Evolutionary conservation across 1,140 invertebrate genomes (phyloP).

Genomic region (Dendroctonus ponderosae): DNA sequence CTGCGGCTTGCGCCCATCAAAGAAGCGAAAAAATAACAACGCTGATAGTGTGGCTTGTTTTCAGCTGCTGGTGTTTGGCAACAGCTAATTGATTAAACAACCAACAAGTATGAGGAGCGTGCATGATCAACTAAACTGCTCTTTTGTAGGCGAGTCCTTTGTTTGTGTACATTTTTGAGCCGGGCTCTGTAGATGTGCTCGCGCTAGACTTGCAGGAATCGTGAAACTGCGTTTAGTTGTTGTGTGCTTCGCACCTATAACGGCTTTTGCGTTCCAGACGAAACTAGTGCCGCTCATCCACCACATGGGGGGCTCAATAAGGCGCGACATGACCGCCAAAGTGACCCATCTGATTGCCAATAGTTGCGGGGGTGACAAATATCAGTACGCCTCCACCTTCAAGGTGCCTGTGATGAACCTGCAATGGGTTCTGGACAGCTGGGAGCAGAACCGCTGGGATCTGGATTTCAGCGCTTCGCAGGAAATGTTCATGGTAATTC

Average conservation of each 20-base stretch:
- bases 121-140: background rate
- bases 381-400: constrained; percentile 83
- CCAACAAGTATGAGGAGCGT: background rate
- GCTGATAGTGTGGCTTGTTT: too few relatives aligned
- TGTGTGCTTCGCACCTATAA: constrained; percentile 22
- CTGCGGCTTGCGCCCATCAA: too few relatives aligned
- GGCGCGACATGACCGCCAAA: constrained; percentile 81
- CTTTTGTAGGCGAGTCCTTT: background rate
- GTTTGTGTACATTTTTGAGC: background rate
- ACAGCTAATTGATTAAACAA: constrained; percentile 8
- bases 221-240: background rate
- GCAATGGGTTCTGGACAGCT: constrained; percentile 84
- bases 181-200: background rate
- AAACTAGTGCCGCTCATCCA: constrained; percentile 83
- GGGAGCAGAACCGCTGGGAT: constrained; percentile 68
- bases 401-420: constrained; percentile 83
- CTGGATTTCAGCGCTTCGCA: constrained; percentile 64
- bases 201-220: background rate
- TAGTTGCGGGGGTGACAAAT: constrained; percentile 83
- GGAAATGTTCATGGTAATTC: constrained; percentile 68
- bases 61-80: background rate
- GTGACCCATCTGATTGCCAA: constrained; percentile 92
- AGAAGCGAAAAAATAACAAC: too few relatives aligned
- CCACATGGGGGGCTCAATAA: constrained; percentile 91
- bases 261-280: constrained; percentile 59